These are phyloP conservation scores for Drosophila varians DNA, from an alignment of 1,140 invertebrate species.

Conservation along the genomic window DNA sequence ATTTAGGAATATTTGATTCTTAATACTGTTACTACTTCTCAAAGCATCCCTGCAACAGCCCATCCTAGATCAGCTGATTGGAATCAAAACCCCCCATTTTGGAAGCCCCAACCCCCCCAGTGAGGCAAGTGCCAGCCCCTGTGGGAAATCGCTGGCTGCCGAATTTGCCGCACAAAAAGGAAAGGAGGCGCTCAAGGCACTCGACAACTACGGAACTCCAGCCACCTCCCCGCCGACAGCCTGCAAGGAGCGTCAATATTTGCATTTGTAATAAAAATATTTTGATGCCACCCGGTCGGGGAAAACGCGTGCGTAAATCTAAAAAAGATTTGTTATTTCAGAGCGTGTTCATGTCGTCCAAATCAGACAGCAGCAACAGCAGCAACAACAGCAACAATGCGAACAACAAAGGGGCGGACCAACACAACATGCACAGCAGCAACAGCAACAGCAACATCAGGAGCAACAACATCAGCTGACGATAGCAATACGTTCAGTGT, in stretches of 20 bases:
- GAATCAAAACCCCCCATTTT: background rate
- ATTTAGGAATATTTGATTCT: background rate
- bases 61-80: conserved; percentile 19
- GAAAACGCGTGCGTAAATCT: conserved; percentile 73
- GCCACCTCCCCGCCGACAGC: background rate
- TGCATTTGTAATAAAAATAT: conserved; percentile 83
- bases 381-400: conserved; percentile 12
- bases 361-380: conserved; percentile 42
- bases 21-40: background rate
- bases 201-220: conserved; percentile 23
- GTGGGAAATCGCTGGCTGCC: conserved; percentile 2
- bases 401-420: conserved; percentile 31
- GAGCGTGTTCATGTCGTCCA: conserved; percentile 57
- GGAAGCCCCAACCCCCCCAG: background rate
- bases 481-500: conserved; percentile 42
- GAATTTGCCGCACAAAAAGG: conserved; percentile 31
- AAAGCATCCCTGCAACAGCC: conserved; percentile 12
- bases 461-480: conserved; percentile 31
- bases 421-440: conserved; percentile 36
- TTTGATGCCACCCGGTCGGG: conserved; percentile 62
- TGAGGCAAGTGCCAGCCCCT: background rate
- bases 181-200: conserved; percentile 20
- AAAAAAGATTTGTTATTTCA: conserved; percentile 78
- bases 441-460: conserved; percentile 18
- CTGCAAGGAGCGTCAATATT: conserved; percentile 67